These are phyloP conservation scores for Epinotia bilunana DNA, from an alignment of 2,888 invertebrate species.

Conservation along the genomic window DNA sequence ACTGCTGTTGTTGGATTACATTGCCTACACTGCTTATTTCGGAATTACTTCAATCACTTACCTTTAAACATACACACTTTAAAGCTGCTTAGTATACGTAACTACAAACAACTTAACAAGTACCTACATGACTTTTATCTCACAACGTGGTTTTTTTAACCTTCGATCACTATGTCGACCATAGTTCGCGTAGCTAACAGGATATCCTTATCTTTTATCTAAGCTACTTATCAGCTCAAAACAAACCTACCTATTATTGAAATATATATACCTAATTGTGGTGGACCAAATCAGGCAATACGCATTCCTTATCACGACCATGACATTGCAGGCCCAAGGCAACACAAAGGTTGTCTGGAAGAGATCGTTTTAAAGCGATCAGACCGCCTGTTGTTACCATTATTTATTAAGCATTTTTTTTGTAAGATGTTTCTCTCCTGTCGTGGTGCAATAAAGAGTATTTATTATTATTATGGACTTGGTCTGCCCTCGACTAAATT, in stretches of 20 bases:
- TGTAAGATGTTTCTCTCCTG: too few relatives aligned
- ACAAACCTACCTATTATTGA: background rate
- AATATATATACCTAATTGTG: background rate
- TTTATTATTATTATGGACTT: too few relatives aligned
- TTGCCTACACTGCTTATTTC: background rate
- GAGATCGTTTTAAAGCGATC: too few relatives aligned
- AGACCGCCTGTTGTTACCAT: too few relatives aligned
- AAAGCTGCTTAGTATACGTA: background rate
- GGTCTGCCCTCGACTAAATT: background rate
- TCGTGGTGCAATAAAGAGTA: too few relatives aligned
- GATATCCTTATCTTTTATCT: constrained; percentile 20
- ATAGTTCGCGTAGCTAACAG: constrained; percentile 5
- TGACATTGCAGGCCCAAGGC: background rate
- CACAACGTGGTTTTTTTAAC: too few relatives aligned
- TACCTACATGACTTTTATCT: background rate
- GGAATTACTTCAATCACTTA: background rate
- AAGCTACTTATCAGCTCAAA: background rate
- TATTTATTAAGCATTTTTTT: too few relatives aligned
- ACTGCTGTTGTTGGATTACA: background rate
- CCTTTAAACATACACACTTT: background rate
- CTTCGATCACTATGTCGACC: too few relatives aligned
- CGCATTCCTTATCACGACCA: background rate
- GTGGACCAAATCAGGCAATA: too few relatives aligned
- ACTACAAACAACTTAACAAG: background rate
- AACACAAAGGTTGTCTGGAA: too few relatives aligned